Conservation (phyloP, 1,140 invertebrate species). For the Drusus annulatus region DNA sequence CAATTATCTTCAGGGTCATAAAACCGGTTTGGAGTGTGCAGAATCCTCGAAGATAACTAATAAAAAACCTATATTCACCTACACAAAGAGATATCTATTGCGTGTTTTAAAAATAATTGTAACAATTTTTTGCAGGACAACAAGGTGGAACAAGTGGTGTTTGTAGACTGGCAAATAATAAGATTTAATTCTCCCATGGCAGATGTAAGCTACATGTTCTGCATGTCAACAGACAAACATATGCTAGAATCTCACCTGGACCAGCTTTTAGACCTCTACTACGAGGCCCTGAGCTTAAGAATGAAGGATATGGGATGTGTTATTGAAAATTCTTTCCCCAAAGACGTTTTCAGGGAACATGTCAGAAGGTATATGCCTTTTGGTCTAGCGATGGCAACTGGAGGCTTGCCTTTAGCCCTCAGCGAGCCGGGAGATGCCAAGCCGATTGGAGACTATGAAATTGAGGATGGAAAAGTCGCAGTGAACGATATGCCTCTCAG, state of each 20-base stretch:
- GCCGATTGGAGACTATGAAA: conserved; percentile 50
- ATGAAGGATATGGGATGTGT: conserved; percentile 64
- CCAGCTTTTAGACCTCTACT: conserved; percentile 71
- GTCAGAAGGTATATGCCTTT: conserved; percentile 61
- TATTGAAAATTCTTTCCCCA: conserved; percentile 67
- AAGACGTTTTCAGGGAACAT: conserved; percentile 63
- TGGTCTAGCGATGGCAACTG: conserved; percentile 62
- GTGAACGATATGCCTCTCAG: neutral
- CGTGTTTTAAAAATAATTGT: conserved; percentile 7
- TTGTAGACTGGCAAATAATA: conserved; percentile 74
- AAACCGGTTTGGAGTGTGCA: too few species aligned
- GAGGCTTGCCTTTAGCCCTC: conserved; percentile 63
- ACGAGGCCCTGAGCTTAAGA: conserved; percentile 66
- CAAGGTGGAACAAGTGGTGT: conserved; percentile 63
- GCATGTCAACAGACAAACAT: conserved; percentile 68
- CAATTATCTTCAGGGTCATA: too few species aligned
- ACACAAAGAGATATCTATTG: too few species aligned
- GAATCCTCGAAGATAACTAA: too few species aligned
- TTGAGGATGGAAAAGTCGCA: conserved; percentile 25
- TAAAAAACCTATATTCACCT: too few species aligned
- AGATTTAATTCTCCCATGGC: conserved; percentile 73
- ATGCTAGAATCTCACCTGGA: conserved; percentile 68
- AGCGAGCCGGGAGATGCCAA: conserved; percentile 59
- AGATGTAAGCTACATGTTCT: conserved; percentile 74
- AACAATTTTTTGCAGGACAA: conserved; percentile 52